phyloP scores from a whole-genome alignment of 2,888 invertebrate species.

The Thymelicus lineola region DNA sequence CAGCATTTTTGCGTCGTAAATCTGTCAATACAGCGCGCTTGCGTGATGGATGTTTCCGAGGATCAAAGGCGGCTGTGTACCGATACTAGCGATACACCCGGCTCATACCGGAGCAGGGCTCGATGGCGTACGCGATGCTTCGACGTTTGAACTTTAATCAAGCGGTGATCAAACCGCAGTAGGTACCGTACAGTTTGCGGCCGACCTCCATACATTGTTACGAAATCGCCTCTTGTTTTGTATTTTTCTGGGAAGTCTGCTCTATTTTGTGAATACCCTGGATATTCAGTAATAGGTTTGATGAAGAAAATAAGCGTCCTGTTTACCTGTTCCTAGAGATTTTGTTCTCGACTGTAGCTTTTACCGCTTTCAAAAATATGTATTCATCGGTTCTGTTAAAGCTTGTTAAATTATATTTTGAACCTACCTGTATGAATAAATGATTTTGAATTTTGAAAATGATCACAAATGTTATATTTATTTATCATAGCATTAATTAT shows the following conservation, averaged over 20 bases:
- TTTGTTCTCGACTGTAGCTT: no score
- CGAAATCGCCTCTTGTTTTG: constrained; percentile 33
- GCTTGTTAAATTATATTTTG: no score
- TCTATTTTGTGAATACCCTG: background rate
- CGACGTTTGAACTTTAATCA: constrained; percentile 27
- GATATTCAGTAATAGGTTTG: background rate
- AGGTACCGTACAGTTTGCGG: background rate
- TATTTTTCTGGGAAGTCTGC: constrained; percentile 19
- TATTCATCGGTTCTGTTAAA: no score
- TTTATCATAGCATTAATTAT: no score
- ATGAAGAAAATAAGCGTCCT: background rate
- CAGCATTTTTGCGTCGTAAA: constrained; percentile 49
- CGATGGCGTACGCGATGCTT: constrained; percentile 37
- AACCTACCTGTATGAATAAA: no score
- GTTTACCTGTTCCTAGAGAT: background rate
- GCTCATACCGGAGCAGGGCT: background rate
- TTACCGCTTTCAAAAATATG: no score
- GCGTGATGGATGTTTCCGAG: constrained; percentile 50
- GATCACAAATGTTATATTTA: no score
- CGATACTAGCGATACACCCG: background rate
- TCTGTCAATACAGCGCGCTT: constrained; percentile 52
- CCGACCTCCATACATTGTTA: constrained; percentile 12
- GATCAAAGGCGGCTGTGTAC: constrained; percentile 46
- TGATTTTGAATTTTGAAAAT: no score
- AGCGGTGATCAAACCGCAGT: constrained; percentile 16